phyloP scores from a whole-genome alignment of 1,140 invertebrate genomes.

The Drosophila rhopaloa region DNA sequence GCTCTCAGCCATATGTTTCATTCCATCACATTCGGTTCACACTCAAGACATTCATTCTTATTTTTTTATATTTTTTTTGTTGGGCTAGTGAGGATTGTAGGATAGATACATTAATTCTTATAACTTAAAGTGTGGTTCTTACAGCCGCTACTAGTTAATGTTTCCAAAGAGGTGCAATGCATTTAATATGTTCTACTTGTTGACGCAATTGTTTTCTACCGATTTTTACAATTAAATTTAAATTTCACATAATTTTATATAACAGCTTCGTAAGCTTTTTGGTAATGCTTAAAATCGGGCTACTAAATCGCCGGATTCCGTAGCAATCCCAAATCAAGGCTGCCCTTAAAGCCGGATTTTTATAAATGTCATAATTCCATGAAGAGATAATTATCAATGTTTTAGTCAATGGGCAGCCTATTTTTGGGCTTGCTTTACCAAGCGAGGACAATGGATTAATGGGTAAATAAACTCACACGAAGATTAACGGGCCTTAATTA shows the following conservation, averaged over 20 bases:
- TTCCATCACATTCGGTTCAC: slow-evolving; percentile 50
- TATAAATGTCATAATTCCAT: slow-evolving; percentile 42
- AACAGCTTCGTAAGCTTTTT: slow-evolving; percentile 28
- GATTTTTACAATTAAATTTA: slow-evolving; percentile 48
- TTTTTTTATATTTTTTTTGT: slow-evolving; percentile 12
- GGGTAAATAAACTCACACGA: slow-evolving; percentile 31
- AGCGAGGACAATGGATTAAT: slow-evolving; percentile 6
- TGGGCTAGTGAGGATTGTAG: slow-evolving; percentile 7
- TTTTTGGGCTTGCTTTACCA: slow-evolving; percentile 5
- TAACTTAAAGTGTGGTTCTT: slow-evolving; percentile 23
- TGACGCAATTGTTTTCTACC: slow-evolving; percentile 32
- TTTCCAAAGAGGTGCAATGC: slow-evolving; percentile 50
- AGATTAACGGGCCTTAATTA: slow-evolving; percentile 54
- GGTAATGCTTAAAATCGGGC: slow-evolving; percentile 52
- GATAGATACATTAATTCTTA: slow-evolving; percentile 37
- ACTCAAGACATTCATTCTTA: slow-evolving; percentile 19
- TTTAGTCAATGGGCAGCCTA: slow-evolving; percentile 14
- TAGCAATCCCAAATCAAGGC: slow-evolving; percentile 20
- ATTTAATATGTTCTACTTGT: slow-evolving; percentile 23
- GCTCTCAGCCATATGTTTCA: slow-evolving; percentile 12
- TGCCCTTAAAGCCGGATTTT: slow-evolving; percentile 19
- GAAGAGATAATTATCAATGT: neutral
- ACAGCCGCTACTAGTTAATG: slow-evolving; percentile 52
- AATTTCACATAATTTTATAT: slow-evolving; percentile 36
- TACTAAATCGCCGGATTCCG: slow-evolving; percentile 1